A percentile compares a stretch with the other conserved stretches of the same genome.
Evolutionary conservation across 2,113 vertebrate species (phyloP).

Genomic region (Dryoscopus gambensis): DNA sequence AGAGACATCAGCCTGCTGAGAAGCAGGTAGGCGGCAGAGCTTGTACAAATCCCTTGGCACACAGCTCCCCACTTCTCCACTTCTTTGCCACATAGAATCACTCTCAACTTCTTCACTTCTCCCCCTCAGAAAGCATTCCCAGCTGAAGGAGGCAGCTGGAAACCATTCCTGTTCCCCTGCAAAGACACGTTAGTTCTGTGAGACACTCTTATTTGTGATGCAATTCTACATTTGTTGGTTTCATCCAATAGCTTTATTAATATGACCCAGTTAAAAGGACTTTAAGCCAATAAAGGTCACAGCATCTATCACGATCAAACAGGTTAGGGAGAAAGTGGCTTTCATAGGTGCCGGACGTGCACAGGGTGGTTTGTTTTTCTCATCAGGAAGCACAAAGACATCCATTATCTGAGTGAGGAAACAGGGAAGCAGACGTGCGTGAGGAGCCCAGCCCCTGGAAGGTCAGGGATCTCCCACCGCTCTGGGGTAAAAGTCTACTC

Average conservation of each 20-base stretch:
- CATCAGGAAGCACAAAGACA: not conserved
- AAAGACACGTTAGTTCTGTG: not conserved
- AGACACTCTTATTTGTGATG: not conserved
- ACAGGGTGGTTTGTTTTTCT: not conserved
- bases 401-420: not conserved
- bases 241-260: not conserved
- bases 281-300: not conserved
- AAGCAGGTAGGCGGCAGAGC: not conserved
- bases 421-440: not conserved
- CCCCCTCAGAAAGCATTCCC: not conserved
- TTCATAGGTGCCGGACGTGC: not conserved
- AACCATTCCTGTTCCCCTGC: not conserved
- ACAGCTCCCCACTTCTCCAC: not conserved
- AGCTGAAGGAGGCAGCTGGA: not conserved
- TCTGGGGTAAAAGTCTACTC: not conserved
- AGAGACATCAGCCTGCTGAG: not conserved
- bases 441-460: not conserved
- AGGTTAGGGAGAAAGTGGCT: not conserved
- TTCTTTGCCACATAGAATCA: not conserved
- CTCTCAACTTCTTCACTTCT: not conserved
- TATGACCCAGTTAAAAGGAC: not conserved
- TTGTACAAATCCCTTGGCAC: not conserved
- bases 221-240: not conserved
- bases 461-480: rapidly evolving
- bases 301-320: not conserved